A percentile compares a stretch with the other conserved stretches of the same genome.
phyloP scores from a whole-genome alignment of 2,113 vertebrate species.

The Picathartes gymnocephalus region DNA sequence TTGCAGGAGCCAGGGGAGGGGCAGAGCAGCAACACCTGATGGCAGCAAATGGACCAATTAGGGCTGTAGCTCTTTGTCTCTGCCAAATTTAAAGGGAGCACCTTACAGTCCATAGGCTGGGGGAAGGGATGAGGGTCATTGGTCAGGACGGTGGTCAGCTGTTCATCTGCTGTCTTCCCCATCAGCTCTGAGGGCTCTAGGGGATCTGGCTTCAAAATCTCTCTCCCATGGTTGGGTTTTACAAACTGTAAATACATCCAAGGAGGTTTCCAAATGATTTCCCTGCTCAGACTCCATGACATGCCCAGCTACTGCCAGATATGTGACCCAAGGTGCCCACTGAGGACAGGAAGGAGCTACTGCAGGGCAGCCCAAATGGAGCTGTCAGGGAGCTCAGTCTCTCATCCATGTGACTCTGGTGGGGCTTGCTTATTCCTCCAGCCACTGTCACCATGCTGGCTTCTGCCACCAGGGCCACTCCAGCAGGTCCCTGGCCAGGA shows the following conservation, averaged over 20 bases:
- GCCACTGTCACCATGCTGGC: not conserved
- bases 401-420: not conserved
- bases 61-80: not conserved
- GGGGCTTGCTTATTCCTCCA: not conserved
- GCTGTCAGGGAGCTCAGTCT: not conserved
- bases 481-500: not conserved
- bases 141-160: not conserved
- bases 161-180: not conserved
- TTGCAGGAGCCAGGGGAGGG: not conserved
- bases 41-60: not conserved
- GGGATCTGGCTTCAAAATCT: not conserved
- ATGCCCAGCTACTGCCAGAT: not conserved
- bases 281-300: not conserved
- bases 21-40: not conserved
- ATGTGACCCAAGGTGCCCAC: not conserved
- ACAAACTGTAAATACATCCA: not conserved
- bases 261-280: not conserved
- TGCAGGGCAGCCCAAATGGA: not conserved
- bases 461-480: not conserved
- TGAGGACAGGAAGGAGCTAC: not conserved
- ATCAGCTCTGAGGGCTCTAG: not conserved
- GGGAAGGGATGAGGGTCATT: not conserved
- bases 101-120: not conserved
- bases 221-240: not conserved
- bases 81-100: not conserved